Base-by-base conservation (phyloP, 2,113 vertebrate genomes). In the Hippocampus zosterae region DNA sequence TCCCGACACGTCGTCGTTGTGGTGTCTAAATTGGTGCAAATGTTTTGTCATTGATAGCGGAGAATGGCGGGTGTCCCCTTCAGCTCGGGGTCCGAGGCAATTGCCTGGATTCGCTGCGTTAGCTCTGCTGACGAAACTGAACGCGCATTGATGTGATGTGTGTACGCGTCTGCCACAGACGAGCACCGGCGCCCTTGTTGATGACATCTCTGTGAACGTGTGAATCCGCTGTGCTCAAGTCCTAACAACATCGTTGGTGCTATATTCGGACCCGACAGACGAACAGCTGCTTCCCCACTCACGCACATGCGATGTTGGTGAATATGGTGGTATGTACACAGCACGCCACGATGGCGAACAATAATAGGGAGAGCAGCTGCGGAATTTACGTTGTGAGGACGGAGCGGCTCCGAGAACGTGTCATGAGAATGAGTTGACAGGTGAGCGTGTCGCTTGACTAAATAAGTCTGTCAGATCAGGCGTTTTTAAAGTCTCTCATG, bases 341-440 rank as follows among this genome's bases (percentile, higher is more conserved):
- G 84, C 86, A 88, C 75, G 77, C 86, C 86, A 86, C 89, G 86
- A 90, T 73, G 72, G 85, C 84, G 85, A 85, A 85, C 84, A 87
- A 85, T 89, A 89, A 90, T 81, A 82, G 85, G 80, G 78, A 85
- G 74, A 82, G 80, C 90, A 91, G 86, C 84, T 91, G 90, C 88
- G 87, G 87, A 89, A 87, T 90, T 89, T 91, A 90, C 90, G 88
- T 74, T 90, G 88, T 88, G 85, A 84, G 81, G 78, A 88, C 65
- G 60, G 83, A 81, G 81, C 33, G 33, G 5, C 33, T 37, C 33
- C 33, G 33, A 37, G 33, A 37, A 37, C 33, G 33, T 67, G 13
- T 9, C 19, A 42, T 46, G 77, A 82, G 67, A 75, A 73, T 78
- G 69, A 75, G 76, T 79, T 67, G 65, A 72, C 60, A 40, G 60